Evolutionary conservation across 1,140 invertebrate genomes (phyloP).

Genomic region (Cotesia chilonis): DNA sequence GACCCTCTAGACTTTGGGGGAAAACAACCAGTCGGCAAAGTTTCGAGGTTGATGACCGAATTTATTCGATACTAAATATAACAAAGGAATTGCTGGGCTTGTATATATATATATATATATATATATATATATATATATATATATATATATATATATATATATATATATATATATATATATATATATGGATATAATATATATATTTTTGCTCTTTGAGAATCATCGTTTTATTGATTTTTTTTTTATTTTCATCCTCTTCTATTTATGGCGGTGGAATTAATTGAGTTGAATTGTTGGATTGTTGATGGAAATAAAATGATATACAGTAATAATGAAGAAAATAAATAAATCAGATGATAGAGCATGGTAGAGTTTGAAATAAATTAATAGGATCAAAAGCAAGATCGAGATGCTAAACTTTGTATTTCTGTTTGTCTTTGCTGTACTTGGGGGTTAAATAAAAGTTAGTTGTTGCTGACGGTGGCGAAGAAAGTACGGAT

Average conservation of each 20-base stretch:
- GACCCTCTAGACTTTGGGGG: conserved; percentile 23
- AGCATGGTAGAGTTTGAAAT: not conserved
- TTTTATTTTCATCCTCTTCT: not conserved
- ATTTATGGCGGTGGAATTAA: too few species aligned
- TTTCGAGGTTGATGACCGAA: conserved; percentile 33
- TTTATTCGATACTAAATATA: conserved; percentile 12
- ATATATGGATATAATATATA: not conserved
- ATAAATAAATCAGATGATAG: too few species aligned
- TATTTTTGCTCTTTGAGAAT: not conserved
- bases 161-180: not conserved
- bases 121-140: not conserved
- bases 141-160: not conserved
- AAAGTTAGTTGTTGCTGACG: too few species aligned
- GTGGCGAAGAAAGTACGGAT: too few species aligned
- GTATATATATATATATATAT: not conserved
- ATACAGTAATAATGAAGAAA: too few species aligned
- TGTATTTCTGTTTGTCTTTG: too few species aligned
- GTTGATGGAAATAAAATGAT: too few species aligned
- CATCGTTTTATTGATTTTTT: not conserved
- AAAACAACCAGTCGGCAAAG: conserved; percentile 27
- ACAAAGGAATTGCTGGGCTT: not conserved
- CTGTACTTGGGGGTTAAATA: too few species aligned
- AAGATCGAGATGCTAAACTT: too few species aligned
- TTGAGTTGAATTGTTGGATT: too few species aligned
- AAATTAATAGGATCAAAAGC: too few species aligned